These are phyloP conservation scores for Balanococcus diminutus DNA, from an alignment of 2,888 invertebrate genomes.

Conservation along the genomic window DNA sequence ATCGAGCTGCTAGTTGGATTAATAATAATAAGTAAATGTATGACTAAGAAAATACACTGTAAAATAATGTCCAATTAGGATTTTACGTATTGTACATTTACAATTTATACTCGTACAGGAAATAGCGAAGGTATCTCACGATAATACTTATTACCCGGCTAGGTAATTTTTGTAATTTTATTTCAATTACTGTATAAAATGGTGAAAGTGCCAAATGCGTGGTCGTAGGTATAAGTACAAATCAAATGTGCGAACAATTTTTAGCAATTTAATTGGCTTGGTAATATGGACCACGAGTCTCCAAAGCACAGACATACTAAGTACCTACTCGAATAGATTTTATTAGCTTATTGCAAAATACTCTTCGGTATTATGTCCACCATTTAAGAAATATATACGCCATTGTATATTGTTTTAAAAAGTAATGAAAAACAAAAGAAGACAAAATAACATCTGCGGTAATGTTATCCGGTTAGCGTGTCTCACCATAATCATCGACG, in stretches of 20 bases:
- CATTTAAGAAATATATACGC: neutral
- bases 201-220: neutral
- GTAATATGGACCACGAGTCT: too few relatives aligned
- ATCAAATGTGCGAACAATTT: neutral
- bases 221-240: too few relatives aligned
- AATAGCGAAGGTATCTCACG: neutral
- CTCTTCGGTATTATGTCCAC: too few relatives aligned
- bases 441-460: conserved; percentile 33
- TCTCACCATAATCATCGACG: conserved; percentile 36
- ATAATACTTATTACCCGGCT: neutral
- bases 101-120: too few relatives aligned
- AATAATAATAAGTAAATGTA: neutral
- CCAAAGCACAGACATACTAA: too few relatives aligned
- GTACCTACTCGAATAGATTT: neutral
- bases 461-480: conserved; percentile 49
- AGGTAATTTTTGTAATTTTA: neutral
- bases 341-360: neutral
- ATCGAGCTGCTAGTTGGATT: neutral
- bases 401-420: neutral
- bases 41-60: neutral
- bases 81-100: too few relatives aligned
- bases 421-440: conserved; percentile 46
- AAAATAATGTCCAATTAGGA: neutral
- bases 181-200: neutral
- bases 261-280: neutral